Evolutionary conservation across 2,888 invertebrate species (phyloP), one percentile per base, ranked within the genome.

Genomic region (Sphaeridia pumilis): DNA sequence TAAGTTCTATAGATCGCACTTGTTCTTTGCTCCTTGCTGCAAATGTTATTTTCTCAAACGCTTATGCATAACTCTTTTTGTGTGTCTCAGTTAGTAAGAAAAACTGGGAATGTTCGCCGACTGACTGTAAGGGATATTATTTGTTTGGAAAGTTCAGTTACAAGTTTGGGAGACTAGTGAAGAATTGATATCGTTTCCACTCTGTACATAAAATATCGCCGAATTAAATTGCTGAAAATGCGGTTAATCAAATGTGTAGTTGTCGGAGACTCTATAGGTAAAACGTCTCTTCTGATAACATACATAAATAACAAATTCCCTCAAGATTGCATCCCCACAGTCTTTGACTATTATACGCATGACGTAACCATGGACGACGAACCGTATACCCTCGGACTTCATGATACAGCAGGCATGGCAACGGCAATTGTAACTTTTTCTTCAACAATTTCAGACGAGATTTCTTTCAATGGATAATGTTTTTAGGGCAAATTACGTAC

Each of bases 321-420:
- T 24, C 75, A 74, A 52, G 75, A 75, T 71, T 77, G 73, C 71
- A 77, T 74, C 27, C 75, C 76, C 46, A 76, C 75, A 49, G 75
- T 93, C 53, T 94, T 94, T 70, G 93, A 94, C 74, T 94, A 94
- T 73, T 94, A 94, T 80, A 93, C 94, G n/a, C 94, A 94, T 49
- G 94, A 93, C 49, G 94, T 94, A 55, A 98, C 98, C 97, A 97
- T 98, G 68, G 97, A 97, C 53, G 97, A 97, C 51, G 97, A 98
- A 72, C 97, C 97, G 24, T 98, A 98, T 72, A 97, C 97, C 51
- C 75, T 98, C 69, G 97, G 97, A 64, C 78, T 98, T 66, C 98
- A 98, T 80, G 97, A 98, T 79, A 98, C 97, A 69, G 97, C 97
- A 70, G 89, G 87, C 50, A 24, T 26, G 44, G 4, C n/a, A n/a